Evolutionary conservation across 92 coral and sea anemone genomes (phyloP), one percentile per base, ranked within the genome.

Genomic region (Parazoanthus swiftii): DNA sequence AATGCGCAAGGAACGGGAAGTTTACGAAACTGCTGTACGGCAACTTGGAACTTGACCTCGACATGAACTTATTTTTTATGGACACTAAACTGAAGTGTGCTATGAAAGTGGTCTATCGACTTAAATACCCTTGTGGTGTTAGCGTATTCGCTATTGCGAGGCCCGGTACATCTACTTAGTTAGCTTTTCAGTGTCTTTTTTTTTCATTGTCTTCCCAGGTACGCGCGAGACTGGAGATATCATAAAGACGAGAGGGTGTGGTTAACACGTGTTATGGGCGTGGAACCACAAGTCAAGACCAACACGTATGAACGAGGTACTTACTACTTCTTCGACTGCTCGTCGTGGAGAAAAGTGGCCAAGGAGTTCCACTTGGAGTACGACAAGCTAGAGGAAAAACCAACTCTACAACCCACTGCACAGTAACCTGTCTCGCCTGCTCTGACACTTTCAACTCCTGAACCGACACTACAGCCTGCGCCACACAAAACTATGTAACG

Each of bases 211-310:
- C 25, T 63, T n/a, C 79, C 58, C 78, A 96, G 99, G 51, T 97
- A 97, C 82, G 95, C 99, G 54, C 97, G 99, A 74, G 99, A 97
- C 92, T 97, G 99, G 99, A 91, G 99, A 70, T 97, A 97, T 85
- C 99, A 97, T 90, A 97, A 95, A 81, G 99, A 97, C 54, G 99
- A 97, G 86, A 88, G 99, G 87, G 89, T 95, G 86, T 97, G 99
- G 99, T 85, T 97, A 80, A 97, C 98, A 68, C 95, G 99, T 67
- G 99, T 95, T 26, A 97, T 98, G 39, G 99, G 99, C 48, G 98
- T 97, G 72, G 99, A 97, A 51, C 99, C 99, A 20, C 97, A 92
- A 83, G 90, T 93, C 66, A 97, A 97, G 89, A 90, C 98, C 14
- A 92, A 86, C 86, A 85, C 96, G 44, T 97, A 92, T 76, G 99